Evolutionary conservation across 1,140 invertebrate genomes (phyloP).

Genomic region (Zaprionus vittiger): DNA sequence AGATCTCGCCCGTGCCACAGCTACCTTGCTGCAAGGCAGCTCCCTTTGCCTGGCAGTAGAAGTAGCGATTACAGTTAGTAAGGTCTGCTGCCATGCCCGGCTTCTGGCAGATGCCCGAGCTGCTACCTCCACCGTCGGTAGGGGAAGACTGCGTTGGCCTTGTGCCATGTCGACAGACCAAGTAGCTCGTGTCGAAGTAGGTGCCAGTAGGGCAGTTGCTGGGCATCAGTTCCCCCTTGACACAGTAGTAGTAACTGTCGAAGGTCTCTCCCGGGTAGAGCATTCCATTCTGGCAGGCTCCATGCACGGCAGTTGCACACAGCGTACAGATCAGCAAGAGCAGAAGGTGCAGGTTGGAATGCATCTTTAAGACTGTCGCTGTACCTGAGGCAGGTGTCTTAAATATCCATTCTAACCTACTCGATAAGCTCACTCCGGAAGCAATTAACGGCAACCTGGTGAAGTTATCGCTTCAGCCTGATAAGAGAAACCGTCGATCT

Average conservation of each 20-base stretch:
- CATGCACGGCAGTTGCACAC: not conserved
- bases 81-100: conserved; percentile 48
- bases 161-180: conserved; percentile 30
- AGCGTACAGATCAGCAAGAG: not conserved
- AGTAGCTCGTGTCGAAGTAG: conserved; percentile 28
- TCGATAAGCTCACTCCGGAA: not conserved
- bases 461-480: not conserved
- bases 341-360: not conserved
- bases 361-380: not conserved
- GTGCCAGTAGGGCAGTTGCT: conserved; percentile 28
- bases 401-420: not conserved
- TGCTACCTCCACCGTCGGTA: not conserved
- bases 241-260: conserved; percentile 31
- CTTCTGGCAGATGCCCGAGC: conserved; percentile 34
- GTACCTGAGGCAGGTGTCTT: not conserved
- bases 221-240: conserved; percentile 1
- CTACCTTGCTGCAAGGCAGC: conserved; percentile 11
- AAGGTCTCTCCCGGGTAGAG: conserved; percentile 16
- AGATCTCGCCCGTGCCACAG: conserved; percentile 42
- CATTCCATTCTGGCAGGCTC: conserved; percentile 20
- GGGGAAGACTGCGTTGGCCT: not conserved
- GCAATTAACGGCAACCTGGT: not conserved
- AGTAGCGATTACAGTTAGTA: conserved; percentile 49
- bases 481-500: not conserved
- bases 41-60: conserved; percentile 36